phyloP scores from a whole-genome alignment of 1,140 invertebrate genomes.

The Cataglyphis hispanica region DNA sequence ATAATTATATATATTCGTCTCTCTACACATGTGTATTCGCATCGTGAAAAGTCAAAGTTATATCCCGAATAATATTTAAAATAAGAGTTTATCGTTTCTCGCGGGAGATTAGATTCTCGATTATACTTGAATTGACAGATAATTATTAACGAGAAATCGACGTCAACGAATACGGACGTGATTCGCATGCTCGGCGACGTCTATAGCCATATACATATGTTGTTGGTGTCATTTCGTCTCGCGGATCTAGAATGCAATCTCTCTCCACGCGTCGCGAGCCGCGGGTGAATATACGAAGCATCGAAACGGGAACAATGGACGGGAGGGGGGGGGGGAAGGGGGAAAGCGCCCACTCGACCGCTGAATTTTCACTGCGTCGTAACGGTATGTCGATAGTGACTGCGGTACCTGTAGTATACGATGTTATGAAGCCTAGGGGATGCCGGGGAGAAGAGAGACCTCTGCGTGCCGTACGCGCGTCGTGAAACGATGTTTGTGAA shows the following conservation, averaged over 20 bases:
- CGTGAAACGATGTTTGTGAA: constrained; percentile 53
- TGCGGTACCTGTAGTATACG: constrained; percentile 38
- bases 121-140: not conserved
- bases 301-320: constrained; percentile 62
- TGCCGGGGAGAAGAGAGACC: too few relatives aligned
- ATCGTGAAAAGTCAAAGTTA: too few relatives aligned
- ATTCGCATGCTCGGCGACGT: constrained; percentile 25
- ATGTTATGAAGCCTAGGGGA: not conserved
- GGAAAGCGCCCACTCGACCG: not conserved
- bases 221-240: constrained; percentile 29
- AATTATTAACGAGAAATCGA: not conserved
- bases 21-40: not conserved
- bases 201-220: constrained; percentile 47
- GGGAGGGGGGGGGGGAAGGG: not conserved
- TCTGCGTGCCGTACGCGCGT: constrained; percentile 17
- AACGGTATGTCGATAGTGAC: constrained; percentile 58
- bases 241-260: constrained; percentile 52
- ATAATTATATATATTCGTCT: not conserved
- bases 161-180: not conserved
- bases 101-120: not conserved
- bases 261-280: constrained; percentile 4
- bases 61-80: too few relatives aligned
- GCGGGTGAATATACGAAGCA: constrained; percentile 12
- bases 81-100: too few relatives aligned
- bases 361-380: constrained; percentile 46